These are phyloP conservation scores for Discoglossus pictus DNA, from an alignment of 2,797 vertebrate genomes.

Conservation along the genomic window DNA sequence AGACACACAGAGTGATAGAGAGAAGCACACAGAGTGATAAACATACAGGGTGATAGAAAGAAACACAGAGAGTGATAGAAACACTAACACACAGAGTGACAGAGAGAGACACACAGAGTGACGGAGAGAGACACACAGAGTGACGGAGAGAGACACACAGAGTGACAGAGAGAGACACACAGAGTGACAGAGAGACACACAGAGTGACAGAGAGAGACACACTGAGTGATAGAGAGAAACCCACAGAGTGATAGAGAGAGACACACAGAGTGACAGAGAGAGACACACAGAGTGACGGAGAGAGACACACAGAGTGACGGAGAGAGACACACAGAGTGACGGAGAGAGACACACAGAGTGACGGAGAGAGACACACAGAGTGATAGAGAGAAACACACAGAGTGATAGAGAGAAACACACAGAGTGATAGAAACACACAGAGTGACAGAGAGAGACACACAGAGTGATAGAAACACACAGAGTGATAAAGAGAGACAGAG, in stretches of 20 bases:
- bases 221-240: too few relatives aligned
- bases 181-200: background rate
- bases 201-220: too few relatives aligned
- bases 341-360: slow-evolving; percentile 6
- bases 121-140: background rate
- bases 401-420: background rate
- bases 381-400: background rate
- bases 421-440: background rate
- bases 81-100: too few relatives aligned
- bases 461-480: background rate
- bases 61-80: too few relatives aligned
- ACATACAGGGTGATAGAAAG: too few relatives aligned
- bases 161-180: background rate
- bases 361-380: background rate
- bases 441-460: slow-evolving; percentile 14
- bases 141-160: background rate
- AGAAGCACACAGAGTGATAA: too few relatives aligned
- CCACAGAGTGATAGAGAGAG: slow-evolving; percentile 8
- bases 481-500: background rate
- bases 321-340: slow-evolving; percentile 29
- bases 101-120: background rate
- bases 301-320: background rate
- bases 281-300: background rate
- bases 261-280: slow-evolving; percentile 10
- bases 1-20: too few relatives aligned